phyloP scores from a whole-genome alignment of 1,140 invertebrate species.

The Papilio polyxenes region DNA sequence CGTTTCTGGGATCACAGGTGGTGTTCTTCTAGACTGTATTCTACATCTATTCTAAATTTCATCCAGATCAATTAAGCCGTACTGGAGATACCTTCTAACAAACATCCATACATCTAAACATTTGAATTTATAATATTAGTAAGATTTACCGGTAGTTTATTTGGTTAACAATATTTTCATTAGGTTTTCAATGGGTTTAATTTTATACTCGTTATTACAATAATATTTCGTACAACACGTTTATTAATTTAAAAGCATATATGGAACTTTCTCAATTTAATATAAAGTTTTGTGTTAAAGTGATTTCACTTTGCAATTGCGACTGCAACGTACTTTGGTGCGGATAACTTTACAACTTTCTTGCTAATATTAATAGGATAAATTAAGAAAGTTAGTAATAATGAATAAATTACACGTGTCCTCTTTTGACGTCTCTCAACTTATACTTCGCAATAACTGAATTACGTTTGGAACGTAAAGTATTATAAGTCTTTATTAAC shows the following conservation, averaged over 20 bases:
- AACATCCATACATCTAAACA: too few relatives aligned
- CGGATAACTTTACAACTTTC: conserved; percentile 17
- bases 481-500: too few relatives aligned
- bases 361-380: conserved; percentile 9
- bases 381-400: not conserved
- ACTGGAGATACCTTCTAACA: too few relatives aligned
- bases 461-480: not conserved
- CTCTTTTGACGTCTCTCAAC: not conserved
- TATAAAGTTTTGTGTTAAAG: conserved; percentile 31
- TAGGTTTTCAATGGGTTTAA: too few relatives aligned
- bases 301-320: conserved; percentile 26
- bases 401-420: not conserved
- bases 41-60: too few relatives aligned
- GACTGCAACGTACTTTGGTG: conserved; percentile 13
- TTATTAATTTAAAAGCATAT: not conserved
- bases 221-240: not conserved
- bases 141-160: too few relatives aligned
- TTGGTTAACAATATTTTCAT: too few relatives aligned
- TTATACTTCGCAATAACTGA: not conserved
- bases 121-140: too few relatives aligned
- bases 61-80: too few relatives aligned
- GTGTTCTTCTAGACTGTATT: too few relatives aligned
- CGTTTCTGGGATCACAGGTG: too few relatives aligned
- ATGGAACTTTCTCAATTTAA: conserved; percentile 7
- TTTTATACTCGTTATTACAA: not conserved